phyloP scores from a whole-genome alignment of 1,140 invertebrate genomes.

The Plectus sambesii region DNA sequence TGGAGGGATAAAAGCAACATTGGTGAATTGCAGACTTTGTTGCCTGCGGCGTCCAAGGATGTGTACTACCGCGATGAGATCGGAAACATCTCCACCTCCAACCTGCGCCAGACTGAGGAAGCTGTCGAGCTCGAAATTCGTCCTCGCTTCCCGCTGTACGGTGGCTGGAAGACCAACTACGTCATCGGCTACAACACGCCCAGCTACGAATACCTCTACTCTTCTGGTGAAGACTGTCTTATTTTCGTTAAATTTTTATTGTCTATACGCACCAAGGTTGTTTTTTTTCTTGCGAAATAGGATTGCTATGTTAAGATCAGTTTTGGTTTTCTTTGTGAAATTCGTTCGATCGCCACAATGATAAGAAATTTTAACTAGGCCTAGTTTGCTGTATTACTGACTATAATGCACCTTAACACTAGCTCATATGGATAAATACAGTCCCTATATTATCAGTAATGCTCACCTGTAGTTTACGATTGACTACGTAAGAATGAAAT shows the following conservation, averaged over 20 bases:
- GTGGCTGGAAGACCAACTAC: constrained; percentile 84
- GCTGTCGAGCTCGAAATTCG: constrained; percentile 84
- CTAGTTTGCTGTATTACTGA: too few relatives aligned
- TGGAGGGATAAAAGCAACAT: constrained; percentile 1
- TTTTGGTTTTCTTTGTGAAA: constrained; percentile 2
- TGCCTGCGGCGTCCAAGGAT: constrained; percentile 77
- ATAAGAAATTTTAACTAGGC: too few relatives aligned
- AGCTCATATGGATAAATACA: too few relatives aligned
- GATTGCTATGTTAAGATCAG: too few relatives aligned
- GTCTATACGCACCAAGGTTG: constrained; percentile 10
- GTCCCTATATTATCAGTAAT: too few relatives aligned
- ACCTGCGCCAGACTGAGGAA: constrained; percentile 63
- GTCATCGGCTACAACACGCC: constrained; percentile 93
- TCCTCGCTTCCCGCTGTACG: constrained; percentile 91
- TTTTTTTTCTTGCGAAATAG: constrained; percentile 5
- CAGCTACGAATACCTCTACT: constrained; percentile 83
- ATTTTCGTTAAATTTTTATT: constrained; percentile 12
- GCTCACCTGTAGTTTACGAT: too few relatives aligned
- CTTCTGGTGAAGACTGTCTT: constrained; percentile 53
- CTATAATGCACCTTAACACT: too few relatives aligned
- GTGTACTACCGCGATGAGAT: constrained; percentile 94
- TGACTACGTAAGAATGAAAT: not conserved
- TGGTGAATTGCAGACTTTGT: constrained; percentile 55
- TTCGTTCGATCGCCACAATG: not conserved
- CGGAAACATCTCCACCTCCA: constrained; percentile 96